phyloP scores from a whole-genome alignment of 2,888 invertebrate species.

The Athripsodes cinereus region DNA sequence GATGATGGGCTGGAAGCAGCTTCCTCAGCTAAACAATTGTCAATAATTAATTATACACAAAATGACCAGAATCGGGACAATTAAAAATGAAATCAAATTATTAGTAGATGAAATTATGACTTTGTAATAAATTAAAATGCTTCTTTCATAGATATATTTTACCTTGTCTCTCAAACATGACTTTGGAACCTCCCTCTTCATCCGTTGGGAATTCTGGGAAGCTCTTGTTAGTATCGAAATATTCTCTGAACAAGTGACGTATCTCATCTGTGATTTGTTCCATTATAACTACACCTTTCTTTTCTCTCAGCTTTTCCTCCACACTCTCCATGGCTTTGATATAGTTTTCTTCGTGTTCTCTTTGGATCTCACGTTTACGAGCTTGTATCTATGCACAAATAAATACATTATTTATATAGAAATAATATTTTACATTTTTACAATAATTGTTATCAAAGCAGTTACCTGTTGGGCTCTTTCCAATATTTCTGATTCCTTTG shows the following conservation, averaged over 20 bases:
- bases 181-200: slow-evolving; percentile 83
- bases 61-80: too few relatives aligned
- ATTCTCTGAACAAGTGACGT: slow-evolving; percentile 79
- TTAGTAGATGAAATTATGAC: background rate
- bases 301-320: slow-evolving; percentile 59
- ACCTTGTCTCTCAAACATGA: slow-evolving; percentile 77
- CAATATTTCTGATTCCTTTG: slow-evolving; percentile 41
- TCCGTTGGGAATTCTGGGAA: slow-evolving; percentile 90
- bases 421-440: too few relatives aligned
- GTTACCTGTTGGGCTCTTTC: slow-evolving; percentile 40
- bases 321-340: slow-evolving; percentile 58
- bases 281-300: slow-evolving; percentile 69
- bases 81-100: background rate
- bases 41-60: too few relatives aligned
- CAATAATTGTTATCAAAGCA: too few relatives aligned
- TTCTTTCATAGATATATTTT: too few relatives aligned
- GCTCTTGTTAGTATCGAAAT: slow-evolving; percentile 73
- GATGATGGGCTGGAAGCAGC: slow-evolving; percentile 73
- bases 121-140: too few relatives aligned
- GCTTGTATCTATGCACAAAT: slow-evolving; percentile 39
- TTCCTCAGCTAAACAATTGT: slow-evolving; percentile 52
- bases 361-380: slow-evolving; percentile 60
- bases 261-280: slow-evolving; percentile 86
- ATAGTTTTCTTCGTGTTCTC: slow-evolving; percentile 61
- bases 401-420: background rate